phyloP scores from a whole-genome alignment of 2,888 invertebrate species.

The Rapana venosa region DNA sequence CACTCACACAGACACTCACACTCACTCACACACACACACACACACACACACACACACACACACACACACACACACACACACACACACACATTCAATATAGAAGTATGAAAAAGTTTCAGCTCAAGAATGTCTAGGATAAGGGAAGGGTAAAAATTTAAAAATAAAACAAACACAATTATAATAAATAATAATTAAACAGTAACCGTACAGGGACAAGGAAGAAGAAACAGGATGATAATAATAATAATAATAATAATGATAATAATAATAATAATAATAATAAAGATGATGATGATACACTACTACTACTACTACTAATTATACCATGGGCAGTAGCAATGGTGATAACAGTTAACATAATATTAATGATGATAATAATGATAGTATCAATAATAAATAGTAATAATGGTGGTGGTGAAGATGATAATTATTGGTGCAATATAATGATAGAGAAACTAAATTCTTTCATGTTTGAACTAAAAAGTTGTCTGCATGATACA shows the following conservation, averaged over 20 bases:
- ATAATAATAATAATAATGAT: neutral
- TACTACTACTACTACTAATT: too few species aligned
- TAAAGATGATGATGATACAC: too few species aligned
- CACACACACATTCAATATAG: neutral
- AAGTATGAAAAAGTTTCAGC: too few species aligned
- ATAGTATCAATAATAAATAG: neutral
- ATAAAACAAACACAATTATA: neutral
- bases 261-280: neutral
- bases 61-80: constrained; percentile 11
- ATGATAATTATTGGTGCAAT: neutral
- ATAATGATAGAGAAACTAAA: neutral
- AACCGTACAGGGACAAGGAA: neutral
- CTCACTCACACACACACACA: constrained; percentile 25
- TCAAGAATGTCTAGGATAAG: too few species aligned
- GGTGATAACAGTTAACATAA: neutral
- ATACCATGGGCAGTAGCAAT: neutral
- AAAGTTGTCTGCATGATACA: too few species aligned
- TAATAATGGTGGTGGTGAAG: neutral
- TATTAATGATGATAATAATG: neutral
- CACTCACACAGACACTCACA: neutral
- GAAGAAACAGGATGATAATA: neutral
- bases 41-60: constrained; percentile 29
- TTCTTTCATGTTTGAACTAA: too few species aligned
- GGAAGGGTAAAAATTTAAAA: too few species aligned
- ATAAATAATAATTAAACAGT: neutral